phyloP scores from a whole-genome alignment of 1,140 invertebrate species.

The Trichomalopsis sarcophagae region DNA sequence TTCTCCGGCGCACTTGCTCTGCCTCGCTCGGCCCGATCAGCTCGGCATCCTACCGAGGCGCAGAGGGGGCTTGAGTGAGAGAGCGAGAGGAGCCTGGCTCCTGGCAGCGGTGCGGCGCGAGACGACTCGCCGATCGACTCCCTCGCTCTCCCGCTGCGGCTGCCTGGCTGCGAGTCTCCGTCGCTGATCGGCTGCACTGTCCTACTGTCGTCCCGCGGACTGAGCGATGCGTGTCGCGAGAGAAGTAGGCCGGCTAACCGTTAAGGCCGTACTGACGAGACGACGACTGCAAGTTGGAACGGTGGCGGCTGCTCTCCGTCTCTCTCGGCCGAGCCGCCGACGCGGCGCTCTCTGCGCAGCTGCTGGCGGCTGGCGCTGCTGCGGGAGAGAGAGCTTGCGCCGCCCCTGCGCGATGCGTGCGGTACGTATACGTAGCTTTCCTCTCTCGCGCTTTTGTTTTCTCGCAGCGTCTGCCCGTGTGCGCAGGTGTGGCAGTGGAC shows the following conservation, averaged over 20 bases:
- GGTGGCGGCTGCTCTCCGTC: slow-evolving; percentile 53
- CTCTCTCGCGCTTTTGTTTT: slow-evolving; percentile 5
- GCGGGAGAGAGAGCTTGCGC: neutral
- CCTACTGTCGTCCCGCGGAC: slow-evolving; percentile 20
- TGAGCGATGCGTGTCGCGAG: slow-evolving; percentile 35
- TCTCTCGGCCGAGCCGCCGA: slow-evolving; percentile 35
- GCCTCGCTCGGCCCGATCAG: neutral
- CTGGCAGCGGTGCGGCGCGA: slow-evolving; percentile 28
- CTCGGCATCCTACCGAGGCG: neutral
- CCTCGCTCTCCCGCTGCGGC: slow-evolving; percentile 3
- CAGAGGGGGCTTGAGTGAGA: too few relatives aligned
- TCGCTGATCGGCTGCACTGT: too few relatives aligned
- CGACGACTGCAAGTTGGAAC: neutral
- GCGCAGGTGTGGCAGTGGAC: neutral
- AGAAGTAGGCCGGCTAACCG: slow-evolving; percentile 72
- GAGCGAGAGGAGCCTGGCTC: too few relatives aligned
- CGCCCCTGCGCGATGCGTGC: neutral
- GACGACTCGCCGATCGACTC: slow-evolving; percentile 4
- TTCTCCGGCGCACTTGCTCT: slow-evolving; percentile 36
- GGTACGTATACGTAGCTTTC: neutral
- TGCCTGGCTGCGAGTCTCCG: neutral
- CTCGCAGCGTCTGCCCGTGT: neutral
- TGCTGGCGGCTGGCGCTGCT: neutral
- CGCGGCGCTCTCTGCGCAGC: slow-evolving; percentile 19
- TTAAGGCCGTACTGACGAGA: slow-evolving; percentile 72